A percentile compares a stretch with the other conserved stretches of the same genome.
Evolutionary conservation across 2,888 invertebrate species (phyloP).

Genomic region (Panzeria rudis): DNA sequence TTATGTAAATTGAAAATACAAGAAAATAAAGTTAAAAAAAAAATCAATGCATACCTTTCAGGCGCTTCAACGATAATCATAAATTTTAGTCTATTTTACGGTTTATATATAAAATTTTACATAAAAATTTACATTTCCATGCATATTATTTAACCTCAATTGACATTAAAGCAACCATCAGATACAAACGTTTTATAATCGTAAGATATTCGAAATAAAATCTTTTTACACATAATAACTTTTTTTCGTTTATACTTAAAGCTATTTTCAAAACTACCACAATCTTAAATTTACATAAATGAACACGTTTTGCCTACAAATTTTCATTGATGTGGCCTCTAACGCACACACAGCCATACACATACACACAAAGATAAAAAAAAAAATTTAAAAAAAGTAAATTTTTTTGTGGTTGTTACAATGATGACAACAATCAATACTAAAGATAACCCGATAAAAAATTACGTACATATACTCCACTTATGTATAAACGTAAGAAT

Average conservation of each 20-base stretch:
- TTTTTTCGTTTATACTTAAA: neutral
- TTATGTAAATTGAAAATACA: neutral
- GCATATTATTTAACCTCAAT: conserved; percentile 47
- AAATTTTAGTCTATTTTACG: neutral
- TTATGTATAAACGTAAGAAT: neutral
- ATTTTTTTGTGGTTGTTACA: conserved; percentile 61
- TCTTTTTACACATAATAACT: neutral
- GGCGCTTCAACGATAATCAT: neutral
- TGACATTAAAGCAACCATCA: neutral
- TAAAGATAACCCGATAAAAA: conserved; percentile 61
- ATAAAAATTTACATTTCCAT: conserved; percentile 42
- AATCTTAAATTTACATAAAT: conserved; percentile 56
- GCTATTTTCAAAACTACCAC: conserved; percentile 1
- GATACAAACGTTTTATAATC: neutral
- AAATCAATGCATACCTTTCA: conserved; percentile 22
- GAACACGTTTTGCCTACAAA: conserved; percentile 59
- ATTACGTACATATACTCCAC: neutral
- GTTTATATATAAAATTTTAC: conserved; percentile 7
- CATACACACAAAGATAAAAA: too few species aligned
- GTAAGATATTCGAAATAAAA: neutral
- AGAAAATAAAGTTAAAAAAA: neutral
- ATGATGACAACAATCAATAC: conserved; percentile 72
- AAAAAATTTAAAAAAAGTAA: conserved; percentile 21
- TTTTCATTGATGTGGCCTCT: conserved; percentile 26
- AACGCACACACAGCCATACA: neutral